Evolutionary conservation across 37 sponge, comb jelly and placozoan species (phyloP).

Genomic region (Oopsacas minuta): DNA sequence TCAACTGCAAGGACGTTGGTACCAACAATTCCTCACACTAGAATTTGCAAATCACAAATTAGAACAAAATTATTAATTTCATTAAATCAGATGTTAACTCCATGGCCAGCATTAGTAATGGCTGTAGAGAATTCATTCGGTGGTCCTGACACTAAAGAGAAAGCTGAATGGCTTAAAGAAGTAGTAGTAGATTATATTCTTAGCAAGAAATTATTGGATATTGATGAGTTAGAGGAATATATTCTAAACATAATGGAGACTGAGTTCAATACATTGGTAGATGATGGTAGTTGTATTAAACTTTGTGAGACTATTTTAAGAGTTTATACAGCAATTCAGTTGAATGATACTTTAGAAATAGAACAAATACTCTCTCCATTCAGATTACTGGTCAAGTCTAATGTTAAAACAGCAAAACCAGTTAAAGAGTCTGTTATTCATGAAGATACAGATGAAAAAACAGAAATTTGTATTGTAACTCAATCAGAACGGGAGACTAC

Average conservation of each 20-base stretch:
- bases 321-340: background rate
- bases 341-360: background rate
- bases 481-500: background rate
- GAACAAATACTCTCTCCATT: conserved; percentile 1
- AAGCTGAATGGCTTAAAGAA: background rate
- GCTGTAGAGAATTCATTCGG: conserved; percentile 15
- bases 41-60: background rate
- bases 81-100: background rate
- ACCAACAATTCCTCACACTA: background rate
- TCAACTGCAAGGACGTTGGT: background rate
- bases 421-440: background rate
- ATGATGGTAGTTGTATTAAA: background rate
- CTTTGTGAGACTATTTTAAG: background rate
- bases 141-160: background rate
- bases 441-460: background rate
- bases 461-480: background rate
- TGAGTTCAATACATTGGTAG: background rate
- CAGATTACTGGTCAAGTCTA: background rate
- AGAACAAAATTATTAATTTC: background rate
- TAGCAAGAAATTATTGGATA: background rate
- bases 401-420: background rate
- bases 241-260: background rate
- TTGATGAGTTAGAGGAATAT: background rate
- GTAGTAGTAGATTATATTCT: background rate
- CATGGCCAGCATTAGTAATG: conserved; percentile 14